A percentile compares a stretch with the other conserved stretches of the same genome.
Evolutionary conservation across 2,888 invertebrate species (phyloP).

Genomic region (Cantharis nigra): DNA sequence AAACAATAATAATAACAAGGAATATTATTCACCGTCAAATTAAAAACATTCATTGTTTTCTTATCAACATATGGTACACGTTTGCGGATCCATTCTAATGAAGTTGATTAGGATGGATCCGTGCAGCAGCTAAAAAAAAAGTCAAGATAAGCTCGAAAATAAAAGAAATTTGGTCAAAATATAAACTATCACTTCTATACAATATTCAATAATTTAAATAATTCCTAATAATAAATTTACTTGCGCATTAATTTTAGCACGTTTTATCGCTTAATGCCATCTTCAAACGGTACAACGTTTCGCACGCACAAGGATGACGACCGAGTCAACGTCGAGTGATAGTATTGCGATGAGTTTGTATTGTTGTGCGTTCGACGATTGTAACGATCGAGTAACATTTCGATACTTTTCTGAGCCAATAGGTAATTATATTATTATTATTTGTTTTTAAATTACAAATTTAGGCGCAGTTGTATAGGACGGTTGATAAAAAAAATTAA

Average conservation of each 20-base stretch:
- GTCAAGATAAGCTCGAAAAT: neutral
- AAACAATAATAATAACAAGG: too few relatives aligned
- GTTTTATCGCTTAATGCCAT: neutral
- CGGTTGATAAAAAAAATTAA: slow-evolving; percentile 19
- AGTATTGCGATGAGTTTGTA: neutral
- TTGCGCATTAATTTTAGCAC: neutral
- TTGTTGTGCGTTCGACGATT: neutral
- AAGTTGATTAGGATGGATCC: neutral
- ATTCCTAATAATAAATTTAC: neutral
- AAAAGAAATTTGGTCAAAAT: neutral
- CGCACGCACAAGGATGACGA: neutral
- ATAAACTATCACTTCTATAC: neutral
- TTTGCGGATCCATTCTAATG: neutral
- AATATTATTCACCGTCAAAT: neutral
- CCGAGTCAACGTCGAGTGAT: neutral
- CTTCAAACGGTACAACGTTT: neutral
- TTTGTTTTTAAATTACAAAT: slow-evolving; percentile 5
- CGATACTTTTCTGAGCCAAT: neutral
- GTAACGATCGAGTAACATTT: neutral
- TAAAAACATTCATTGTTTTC: neutral
- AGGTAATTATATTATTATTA: neutral
- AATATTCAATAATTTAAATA: neutral
- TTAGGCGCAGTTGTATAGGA: slow-evolving; percentile 17
- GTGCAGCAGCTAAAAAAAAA: neutral
- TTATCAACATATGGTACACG: neutral